Conservation (phyloP, 2,797 vertebrate genomes). For the Rhinella marina region DNA sequence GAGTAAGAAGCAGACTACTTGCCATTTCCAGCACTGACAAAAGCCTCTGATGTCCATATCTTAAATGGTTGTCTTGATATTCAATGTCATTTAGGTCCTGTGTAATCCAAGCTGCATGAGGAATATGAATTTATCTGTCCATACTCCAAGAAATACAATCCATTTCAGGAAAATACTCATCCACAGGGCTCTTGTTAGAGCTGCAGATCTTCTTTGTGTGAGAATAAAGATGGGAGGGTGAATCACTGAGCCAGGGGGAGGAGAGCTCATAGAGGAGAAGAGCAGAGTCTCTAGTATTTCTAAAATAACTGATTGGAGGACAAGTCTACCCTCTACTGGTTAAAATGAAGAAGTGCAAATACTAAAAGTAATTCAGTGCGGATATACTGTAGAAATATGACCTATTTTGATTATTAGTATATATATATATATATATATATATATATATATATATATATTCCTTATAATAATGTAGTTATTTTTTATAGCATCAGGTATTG, state of each 20-base stretch:
- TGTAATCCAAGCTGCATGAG: slow-evolving; percentile 18
- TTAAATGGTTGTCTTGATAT: slow-evolving; percentile 1
- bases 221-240: slow-evolving; percentile 34
- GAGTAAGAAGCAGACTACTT: slow-evolving; percentile 46
- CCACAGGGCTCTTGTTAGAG: neutral
- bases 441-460: no score
- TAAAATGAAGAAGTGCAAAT: neutral
- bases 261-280: slow-evolving; percentile 12
- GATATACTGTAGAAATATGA: no score
- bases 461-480: no score
- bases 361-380: no score
- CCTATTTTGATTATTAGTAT: no score
- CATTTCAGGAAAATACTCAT: slow-evolving; percentile 65
- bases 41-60: slow-evolving; percentile 70
- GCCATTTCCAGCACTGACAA: slow-evolving; percentile 38
- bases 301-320: neutral
- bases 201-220: slow-evolving; percentile 65
- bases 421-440: no score
- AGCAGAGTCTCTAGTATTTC: neutral
- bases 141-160: neutral
- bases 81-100: slow-evolving; percentile 8
- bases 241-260: slow-evolving; percentile 63
- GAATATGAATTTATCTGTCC: neutral
- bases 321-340: slow-evolving; percentile 32
- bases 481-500: no score